Evolutionary conservation across 2,888 invertebrate species (phyloP).

Genomic region (Hypena proboscidalis): DNA sequence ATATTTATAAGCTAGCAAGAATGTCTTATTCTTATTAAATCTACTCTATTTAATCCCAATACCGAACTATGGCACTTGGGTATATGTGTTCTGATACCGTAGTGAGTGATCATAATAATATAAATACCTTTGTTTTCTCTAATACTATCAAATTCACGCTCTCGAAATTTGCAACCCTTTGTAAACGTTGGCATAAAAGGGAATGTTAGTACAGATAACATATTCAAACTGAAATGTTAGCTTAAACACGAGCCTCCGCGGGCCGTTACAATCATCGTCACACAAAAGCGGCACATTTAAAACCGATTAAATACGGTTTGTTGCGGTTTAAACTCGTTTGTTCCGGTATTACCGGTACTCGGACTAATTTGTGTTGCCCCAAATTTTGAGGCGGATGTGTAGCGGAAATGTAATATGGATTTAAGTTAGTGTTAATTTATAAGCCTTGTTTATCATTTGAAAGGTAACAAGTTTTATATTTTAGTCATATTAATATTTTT

Average conservation of each 20-base stretch:
- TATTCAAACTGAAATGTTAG: conserved; percentile 7
- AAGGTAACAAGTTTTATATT: neutral
- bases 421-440: conserved; percentile 21
- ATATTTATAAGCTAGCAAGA: no score
- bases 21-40: no score
- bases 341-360: conserved; percentile 13
- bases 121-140: no score
- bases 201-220: no score
- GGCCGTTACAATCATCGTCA: conserved; percentile 11
- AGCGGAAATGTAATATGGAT: conserved; percentile 13
- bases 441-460: neutral
- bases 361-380: conserved; percentile 20
- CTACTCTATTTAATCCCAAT: no score
- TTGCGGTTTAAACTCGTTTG: conserved; percentile 31
- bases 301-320: conserved; percentile 30
- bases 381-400: conserved; percentile 20
- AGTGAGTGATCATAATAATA: no score
- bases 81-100: no score
- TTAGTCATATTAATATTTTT: no score
- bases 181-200: no score
- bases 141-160: no score
- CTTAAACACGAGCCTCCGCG: conserved; percentile 5
- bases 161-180: no score
- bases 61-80: no score
- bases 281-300: conserved; percentile 29